Base-by-base conservation (phyloP, 2,888 invertebrate genomes). In the Sericinus montela region DNA sequence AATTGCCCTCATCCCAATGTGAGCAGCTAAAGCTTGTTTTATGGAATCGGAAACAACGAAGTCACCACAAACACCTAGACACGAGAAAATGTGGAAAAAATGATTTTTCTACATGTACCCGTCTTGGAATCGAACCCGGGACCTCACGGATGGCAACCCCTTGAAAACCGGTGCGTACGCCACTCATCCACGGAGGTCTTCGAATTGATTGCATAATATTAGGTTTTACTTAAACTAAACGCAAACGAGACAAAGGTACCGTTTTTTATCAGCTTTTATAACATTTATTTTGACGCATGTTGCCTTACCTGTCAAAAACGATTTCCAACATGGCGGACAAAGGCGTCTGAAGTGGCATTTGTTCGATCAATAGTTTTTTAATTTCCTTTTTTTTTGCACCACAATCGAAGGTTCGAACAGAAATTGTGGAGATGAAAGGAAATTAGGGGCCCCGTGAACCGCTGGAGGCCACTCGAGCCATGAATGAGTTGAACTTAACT, bases 261-360 rank as follows among this genome's bases (percentile, higher is more conserved):
- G 14, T 38, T 43, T 48, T 48, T n/a, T 39, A 44, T 39, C 30
- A 37, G 38, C 39, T 32, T 44, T 35, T 38, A 43, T 28, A 42
- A 42, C 48, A 39, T 50, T 40, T 50, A 50, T 50, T 50, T 45
- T 50, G 50, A 50, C 45, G 50, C 45, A 40, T 36, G 45, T 50
- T 45, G 41, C 30, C 19, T 50, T 40, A 50, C 67, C 75, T 71
- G 79, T 79, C 68, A 75, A 82, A 50, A 82, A 78, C 78, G 78
- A 74, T 80, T 84, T 82, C 76, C 81, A 85, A 81, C 69, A 86
- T 83, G 81, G 78, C 82, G 72, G 73, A 82, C 85, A 84, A 85
- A 79, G 79, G 65, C 54, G 72, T 73, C 76, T 87, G 75, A 78
- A 87, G 86, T 84, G 82, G 77, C 69, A 62, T 85, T 82, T 84